These are phyloP conservation scores for Panonychus citri DNA, from an alignment of 1,140 invertebrate genomes.

Conservation along the genomic window DNA sequence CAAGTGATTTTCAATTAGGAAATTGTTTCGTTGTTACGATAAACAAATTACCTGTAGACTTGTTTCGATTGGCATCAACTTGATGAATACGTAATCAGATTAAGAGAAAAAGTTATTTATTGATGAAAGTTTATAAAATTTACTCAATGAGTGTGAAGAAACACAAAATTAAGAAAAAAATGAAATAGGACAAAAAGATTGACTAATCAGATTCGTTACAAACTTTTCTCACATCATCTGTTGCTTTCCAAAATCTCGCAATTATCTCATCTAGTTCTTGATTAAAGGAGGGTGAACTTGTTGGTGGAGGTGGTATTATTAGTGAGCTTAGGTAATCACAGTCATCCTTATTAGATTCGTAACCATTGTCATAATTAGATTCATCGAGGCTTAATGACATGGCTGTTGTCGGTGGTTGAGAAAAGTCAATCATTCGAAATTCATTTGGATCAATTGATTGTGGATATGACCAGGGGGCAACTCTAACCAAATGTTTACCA, in stretches of 20 bases:
- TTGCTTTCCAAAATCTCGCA: slow-evolving; percentile 14
- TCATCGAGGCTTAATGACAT: background rate
- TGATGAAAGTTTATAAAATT: too few relatives aligned
- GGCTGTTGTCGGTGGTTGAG: slow-evolving; percentile 21
- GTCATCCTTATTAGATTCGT: slow-evolving; percentile 19
- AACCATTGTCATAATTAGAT: background rate
- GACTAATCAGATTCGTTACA: too few relatives aligned
- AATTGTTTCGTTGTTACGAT: too few relatives aligned
- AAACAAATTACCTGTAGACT: too few relatives aligned
- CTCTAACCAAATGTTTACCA: slow-evolving; percentile 47
- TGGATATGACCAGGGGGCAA: slow-evolving; percentile 53
- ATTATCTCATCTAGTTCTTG: slow-evolving; percentile 14
- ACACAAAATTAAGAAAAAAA: background rate
- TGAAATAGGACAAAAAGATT: background rate
- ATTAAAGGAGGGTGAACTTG: slow-evolving; percentile 16
- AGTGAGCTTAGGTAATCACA: slow-evolving; percentile 24
- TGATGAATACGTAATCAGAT: too few relatives aligned
- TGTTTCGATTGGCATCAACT: too few relatives aligned
- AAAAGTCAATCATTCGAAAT: slow-evolving; percentile 24
- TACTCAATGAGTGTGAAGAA: too few relatives aligned
- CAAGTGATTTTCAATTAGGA: too few relatives aligned
- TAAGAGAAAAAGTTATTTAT: too few relatives aligned
- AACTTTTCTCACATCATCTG: slow-evolving; percentile 15
- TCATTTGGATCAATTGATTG: slow-evolving; percentile 21
- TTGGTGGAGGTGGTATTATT: slow-evolving; percentile 53